Percentiles rank a stretch among this genome's conserved stretches.
These are phyloP conservation scores for Diplodus puntazzo DNA, from an alignment of 2,797 vertebrate species.

Conservation along the genomic window DNA sequence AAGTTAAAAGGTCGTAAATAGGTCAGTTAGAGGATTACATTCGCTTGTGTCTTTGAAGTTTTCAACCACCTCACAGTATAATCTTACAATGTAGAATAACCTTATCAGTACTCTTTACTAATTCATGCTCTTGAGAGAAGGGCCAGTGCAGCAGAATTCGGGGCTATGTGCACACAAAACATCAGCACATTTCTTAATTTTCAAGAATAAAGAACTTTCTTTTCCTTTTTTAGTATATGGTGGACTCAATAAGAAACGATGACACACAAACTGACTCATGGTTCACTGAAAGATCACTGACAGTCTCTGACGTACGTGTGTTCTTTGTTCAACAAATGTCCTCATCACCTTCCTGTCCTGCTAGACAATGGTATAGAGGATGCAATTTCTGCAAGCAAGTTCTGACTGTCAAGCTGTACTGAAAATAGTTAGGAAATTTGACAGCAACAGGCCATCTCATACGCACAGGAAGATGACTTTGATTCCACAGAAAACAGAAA, in stretches of 20 bases:
- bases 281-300: background rate
- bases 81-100: background rate
- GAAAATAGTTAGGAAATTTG: background rate
- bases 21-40: background rate
- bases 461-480: background rate
- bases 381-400: background rate
- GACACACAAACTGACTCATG: constrained; percentile 5
- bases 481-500: background rate
- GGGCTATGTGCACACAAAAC: background rate
- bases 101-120: background rate
- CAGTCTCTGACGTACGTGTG: background rate
- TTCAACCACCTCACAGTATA: background rate
- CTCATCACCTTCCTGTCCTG: constrained; percentile 3
- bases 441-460: background rate
- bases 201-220: too few species aligned
- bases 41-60: too few species aligned
- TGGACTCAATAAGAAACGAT: background rate
- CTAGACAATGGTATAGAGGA: background rate
- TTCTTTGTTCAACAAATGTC: background rate
- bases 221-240: too few species aligned
- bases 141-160: background rate
- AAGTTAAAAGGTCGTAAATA: background rate
- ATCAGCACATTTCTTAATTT: background rate
- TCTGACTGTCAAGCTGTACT: background rate
- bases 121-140: background rate